Base-by-base conservation (phyloP, 2,797 vertebrate species). In the Neomorphus geoffroyi region DNA sequence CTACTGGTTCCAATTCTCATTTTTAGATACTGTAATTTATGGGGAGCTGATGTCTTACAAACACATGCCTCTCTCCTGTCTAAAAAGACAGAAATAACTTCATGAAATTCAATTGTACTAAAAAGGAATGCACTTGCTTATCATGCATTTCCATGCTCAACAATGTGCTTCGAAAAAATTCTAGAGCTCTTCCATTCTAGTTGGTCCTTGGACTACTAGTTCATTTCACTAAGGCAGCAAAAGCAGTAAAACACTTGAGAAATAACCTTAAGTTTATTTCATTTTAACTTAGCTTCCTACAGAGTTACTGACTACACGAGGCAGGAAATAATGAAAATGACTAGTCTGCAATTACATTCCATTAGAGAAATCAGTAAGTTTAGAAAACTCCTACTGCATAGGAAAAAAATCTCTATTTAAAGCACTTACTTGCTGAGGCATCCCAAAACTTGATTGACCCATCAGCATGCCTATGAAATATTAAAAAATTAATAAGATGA, bases 391-490 rank as follows among this genome's bases (percentile, higher is more conserved):
- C 12, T 70, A 62, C 16, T 67, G 10, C 37, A 56, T 7, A 56
- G 43, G 21, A 85, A 75, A 43, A 37, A 74, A 27, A 32, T 62
- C 35, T 62, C 66, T 39, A 60, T 78, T 43, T 67, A 71, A 94
- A 96, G 87, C 35, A 99, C 99, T 98, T 97, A 99, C 99, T 99
- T 98, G 99, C 99, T 97, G 99, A 99, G 57, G 99, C 99, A 98
- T 99, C 99, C 99, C 99, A 99, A 97, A 99, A 99, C 97, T 99
- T 99, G 97, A 99, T 97, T 79, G 99, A 99, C 94, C 99, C 99
- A 98, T 99, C 99, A 96, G 99, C 99, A 97, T 99, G 99, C 94
- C 99, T 99, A 96, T 32, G 66, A 97, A 96, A 97, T 86, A 66
- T 89, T 82, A 86, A 90, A 92, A 62, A 72, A 91, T n/a, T 65